Percentiles rank a stretch among this genome's conserved stretches.
phyloP scores from a whole-genome alignment of 2,113 vertebrate genomes.

The Strix aluco region DNA sequence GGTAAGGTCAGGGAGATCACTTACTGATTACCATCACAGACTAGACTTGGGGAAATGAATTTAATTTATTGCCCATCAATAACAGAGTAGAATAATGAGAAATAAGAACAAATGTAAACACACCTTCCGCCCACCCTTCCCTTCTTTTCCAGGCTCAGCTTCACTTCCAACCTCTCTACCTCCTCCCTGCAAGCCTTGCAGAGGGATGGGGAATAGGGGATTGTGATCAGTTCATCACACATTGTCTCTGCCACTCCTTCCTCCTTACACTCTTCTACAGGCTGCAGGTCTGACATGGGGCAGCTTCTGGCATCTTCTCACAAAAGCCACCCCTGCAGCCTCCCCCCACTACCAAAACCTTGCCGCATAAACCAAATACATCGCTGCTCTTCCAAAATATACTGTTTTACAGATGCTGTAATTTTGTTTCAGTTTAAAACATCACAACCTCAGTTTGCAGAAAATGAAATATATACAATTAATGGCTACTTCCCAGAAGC shows the following conservation, averaged over 20 bases:
- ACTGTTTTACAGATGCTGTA: background rate
- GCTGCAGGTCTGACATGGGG: accelerated
- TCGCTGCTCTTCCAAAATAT: background rate
- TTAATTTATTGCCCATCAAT: background rate
- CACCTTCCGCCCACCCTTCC: accelerated
- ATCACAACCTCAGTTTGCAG: background rate
- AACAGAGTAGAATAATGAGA: background rate
- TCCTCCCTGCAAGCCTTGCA: background rate
- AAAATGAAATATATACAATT: background rate
- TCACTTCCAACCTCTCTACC: background rate
- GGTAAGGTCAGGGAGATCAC: background rate
- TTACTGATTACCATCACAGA: background rate
- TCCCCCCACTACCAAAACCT: background rate
- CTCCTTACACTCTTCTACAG: background rate
- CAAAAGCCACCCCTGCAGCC: background rate
- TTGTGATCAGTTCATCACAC: background rate
- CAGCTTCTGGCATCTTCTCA: background rate
- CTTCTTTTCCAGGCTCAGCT: background rate
- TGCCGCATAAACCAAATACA: accelerated
- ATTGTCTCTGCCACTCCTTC: background rate
- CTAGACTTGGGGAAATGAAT: background rate
- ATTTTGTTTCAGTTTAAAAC: background rate
- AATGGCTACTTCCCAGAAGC: background rate
- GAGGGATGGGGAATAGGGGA: accelerated
- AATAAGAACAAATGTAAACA: background rate